Percentiles rank a stretch among this genome's conserved stretches.
phyloP scores from a whole-genome alignment of 1,140 invertebrate species.

The Ephestia elutella region DNA sequence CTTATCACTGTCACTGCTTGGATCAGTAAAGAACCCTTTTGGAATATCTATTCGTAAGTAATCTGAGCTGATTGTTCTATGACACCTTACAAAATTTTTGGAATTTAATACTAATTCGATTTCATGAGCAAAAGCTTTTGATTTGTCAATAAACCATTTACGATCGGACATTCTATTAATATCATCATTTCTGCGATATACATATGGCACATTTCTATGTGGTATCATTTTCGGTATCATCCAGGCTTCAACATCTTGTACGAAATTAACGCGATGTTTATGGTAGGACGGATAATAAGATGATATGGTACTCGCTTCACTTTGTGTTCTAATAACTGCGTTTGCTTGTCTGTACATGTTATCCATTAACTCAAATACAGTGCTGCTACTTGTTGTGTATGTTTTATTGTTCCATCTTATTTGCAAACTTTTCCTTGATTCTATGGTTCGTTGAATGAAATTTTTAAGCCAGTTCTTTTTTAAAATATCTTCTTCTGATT shows the following conservation, averaged over 20 bases:
- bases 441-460: slow-evolving; percentile 33
- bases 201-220: slow-evolving; percentile 11
- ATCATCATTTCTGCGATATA: slow-evolving; percentile 7
- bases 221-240: slow-evolving; percentile 49
- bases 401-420: slow-evolving; percentile 53
- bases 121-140: slow-evolving; percentile 36
- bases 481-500: slow-evolving; percentile 23
- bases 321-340: slow-evolving; percentile 37
- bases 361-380: slow-evolving; percentile 49
- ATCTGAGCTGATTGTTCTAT: slow-evolving; percentile 32
- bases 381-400: slow-evolving; percentile 50
- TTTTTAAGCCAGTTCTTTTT: slow-evolving; percentile 42
- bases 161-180: slow-evolving; percentile 27
- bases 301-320: slow-evolving; percentile 32
- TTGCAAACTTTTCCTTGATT: slow-evolving; percentile 42
- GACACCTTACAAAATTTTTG: slow-evolving; percentile 25
- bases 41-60: slow-evolving; percentile 52
- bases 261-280: slow-evolving; percentile 38
- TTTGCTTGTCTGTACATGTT: slow-evolving; percentile 43
- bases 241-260: slow-evolving; percentile 51
- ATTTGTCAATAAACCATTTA: slow-evolving; percentile 44
- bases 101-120: slow-evolving; percentile 47
- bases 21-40: slow-evolving; percentile 44
- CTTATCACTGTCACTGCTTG: slow-evolving; percentile 27
- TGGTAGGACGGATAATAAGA: slow-evolving; percentile 25